Evolutionary conservation across 1,140 invertebrate species (phyloP).

Genomic region (Tenebrio molitor): DNA sequence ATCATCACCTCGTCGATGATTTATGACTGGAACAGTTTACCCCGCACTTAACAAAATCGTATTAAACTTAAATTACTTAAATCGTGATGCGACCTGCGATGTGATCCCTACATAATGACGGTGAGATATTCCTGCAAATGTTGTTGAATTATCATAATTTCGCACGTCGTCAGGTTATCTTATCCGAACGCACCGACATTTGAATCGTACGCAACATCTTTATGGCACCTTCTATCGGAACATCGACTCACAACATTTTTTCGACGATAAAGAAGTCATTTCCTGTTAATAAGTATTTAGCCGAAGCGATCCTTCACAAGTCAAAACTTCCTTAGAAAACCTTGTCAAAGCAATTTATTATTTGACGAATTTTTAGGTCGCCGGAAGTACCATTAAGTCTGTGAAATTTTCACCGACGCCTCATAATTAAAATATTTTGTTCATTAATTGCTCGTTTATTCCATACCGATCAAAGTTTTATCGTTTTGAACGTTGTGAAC

Average conservation of each 20-base stretch:
- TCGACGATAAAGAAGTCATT: constrained; percentile 23
- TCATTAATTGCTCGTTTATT: too few relatives aligned
- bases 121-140: too few relatives aligned
- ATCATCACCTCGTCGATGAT: too few relatives aligned
- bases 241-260: constrained; percentile 14
- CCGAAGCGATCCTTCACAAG: constrained; percentile 5
- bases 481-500: too few relatives aligned
- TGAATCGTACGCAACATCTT: neutral
- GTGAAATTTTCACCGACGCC: neutral
- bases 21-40: too few relatives aligned
- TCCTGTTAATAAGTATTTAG: constrained; percentile 35
- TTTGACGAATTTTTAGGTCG: constrained; percentile 30
- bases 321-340: constrained; percentile 1
- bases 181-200: constrained; percentile 1
- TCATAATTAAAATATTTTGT: too few relatives aligned
- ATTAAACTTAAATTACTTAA: too few relatives aligned
- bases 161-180: neutral
- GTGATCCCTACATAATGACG: too few relatives aligned
- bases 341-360: constrained; percentile 28
- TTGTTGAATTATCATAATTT: too few relatives aligned
- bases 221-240: constrained; percentile 4
- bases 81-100: too few relatives aligned
- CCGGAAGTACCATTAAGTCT: neutral
- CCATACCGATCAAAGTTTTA: too few relatives aligned
- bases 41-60: too few relatives aligned